Conservation (phyloP, 1,140 invertebrate species). For the Bombus fervidus region DNA sequence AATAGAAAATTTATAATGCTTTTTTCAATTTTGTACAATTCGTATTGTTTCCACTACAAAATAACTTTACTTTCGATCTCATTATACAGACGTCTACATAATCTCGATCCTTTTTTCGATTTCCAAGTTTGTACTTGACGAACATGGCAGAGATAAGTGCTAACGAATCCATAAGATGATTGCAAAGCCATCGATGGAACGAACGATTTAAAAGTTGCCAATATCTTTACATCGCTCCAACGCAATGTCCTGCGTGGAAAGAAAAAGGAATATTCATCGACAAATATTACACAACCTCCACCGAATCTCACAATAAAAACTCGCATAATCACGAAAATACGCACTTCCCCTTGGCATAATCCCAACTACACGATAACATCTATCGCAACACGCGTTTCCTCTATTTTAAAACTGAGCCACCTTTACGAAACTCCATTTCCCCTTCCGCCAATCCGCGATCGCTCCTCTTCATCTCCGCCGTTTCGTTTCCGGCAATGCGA, state of each 20-base stretch:
- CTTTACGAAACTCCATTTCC: constrained; percentile 1
- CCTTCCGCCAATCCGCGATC: background rate
- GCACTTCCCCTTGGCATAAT: background rate
- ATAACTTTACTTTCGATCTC: no score
- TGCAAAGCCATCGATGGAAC: no score
- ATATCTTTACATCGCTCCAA: background rate
- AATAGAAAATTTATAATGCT: background rate
- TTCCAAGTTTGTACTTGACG: no score
- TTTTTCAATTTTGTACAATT: background rate
- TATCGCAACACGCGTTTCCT: background rate
- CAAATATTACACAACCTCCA: background rate
- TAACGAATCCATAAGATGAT: no score
- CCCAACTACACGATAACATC: background rate
- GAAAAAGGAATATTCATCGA: background rate
- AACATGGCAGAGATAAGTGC: no score
- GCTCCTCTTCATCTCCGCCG: background rate
- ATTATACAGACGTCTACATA: no score
- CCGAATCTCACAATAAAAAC: background rate
- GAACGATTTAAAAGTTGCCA: no score
- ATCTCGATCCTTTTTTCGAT: no score
- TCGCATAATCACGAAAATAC: background rate
- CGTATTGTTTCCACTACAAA: no score
- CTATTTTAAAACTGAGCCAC: background rate
- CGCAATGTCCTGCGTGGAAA: background rate
- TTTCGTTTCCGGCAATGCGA: constrained; percentile 21